Evolutionary conservation across 2,797 vertebrate species (phyloP).

Genomic region (Eupleurogrammus muticus): DNA sequence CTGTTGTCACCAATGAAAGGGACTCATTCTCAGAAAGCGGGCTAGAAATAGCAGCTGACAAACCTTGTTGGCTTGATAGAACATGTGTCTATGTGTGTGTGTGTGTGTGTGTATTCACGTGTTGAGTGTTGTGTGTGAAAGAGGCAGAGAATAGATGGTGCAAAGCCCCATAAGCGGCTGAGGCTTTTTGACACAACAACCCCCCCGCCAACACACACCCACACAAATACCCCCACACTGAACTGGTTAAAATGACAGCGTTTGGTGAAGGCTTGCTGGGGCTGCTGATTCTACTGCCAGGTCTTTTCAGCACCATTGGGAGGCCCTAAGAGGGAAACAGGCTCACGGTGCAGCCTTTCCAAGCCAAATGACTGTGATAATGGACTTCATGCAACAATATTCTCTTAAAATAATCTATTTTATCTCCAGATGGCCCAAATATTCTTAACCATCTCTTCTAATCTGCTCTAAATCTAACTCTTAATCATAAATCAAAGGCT

Average conservation of each 20-base stretch:
- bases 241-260: conserved; percentile 38
- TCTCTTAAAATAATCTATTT: no score
- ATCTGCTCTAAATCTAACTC: no score
- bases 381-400: no score
- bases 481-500: no score
- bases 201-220: background rate
- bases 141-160: conserved; percentile 49
- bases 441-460: no score
- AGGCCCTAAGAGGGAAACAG: conserved; percentile 51
- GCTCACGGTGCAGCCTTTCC: conserved; percentile 44
- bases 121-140: conserved; percentile 18
- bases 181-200: conserved; percentile 54
- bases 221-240: conserved; percentile 5
- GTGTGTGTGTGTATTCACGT: conserved; percentile 14
- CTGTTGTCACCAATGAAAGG: conserved; percentile 52
- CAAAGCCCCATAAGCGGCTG: conserved; percentile 52
- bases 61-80: conserved; percentile 32
- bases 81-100: conserved; percentile 29
- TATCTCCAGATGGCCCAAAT: no score
- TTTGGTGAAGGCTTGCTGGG: conserved; percentile 26
- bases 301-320: conserved; percentile 42
- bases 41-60: conserved; percentile 64
- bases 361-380: conserved; percentile 35
- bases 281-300: conserved; percentile 39
- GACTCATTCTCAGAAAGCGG: conserved; percentile 57